Evolutionary conservation across 2,888 invertebrate species (phyloP), one percentile per base, ranked within the genome.

Genomic region (Nowickia ferox): DNA sequence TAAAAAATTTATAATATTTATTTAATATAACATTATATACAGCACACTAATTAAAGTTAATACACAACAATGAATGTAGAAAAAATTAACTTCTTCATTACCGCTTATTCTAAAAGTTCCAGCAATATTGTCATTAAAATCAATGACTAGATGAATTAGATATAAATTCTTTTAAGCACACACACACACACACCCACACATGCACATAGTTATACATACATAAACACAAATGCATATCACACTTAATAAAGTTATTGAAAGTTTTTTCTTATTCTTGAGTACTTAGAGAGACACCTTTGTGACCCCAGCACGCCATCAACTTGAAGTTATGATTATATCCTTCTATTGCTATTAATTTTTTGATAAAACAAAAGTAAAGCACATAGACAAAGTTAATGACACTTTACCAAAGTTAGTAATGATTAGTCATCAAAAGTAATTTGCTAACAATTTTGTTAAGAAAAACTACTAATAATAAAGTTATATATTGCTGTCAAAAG

Each of bases 381-480:
- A 48, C 4, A 17, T n/a, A 42, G 57, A 66, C 53, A 66, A 76
- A 72, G 51, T 78, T 71, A 84, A 78, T 78, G 72, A 48, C 72
- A 74, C 77, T 68, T 82, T 38, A 63, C 11, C 10, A 22, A 84
- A 84, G 44, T 81, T 69, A 46, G 40, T 72, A 59, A 77, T 86
- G 83, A 76, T 57, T 80, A 83, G 76, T 83, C 86, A 86, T 86
- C 79, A 72, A 79, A 83, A 79, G 72, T 80, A 80, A 86, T 72
- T 83, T 80, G 65, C 76, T 68, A 74, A 83, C 68, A 80, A 72
- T 68, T 75, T 66, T 22, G 38, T 40, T 30, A 30, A 53, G 63
- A 19, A 68, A 40, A 66, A 17, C 30, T 59, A 53, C 38, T 59
- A 65, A 76, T 48, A 69, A 76, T 51, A 72, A 66, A 72, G 51